A percentile compares a stretch with the other conserved stretches of the same genome.
Evolutionary conservation across 2,113 vertebrate genomes (phyloP).

Genomic region (Hemiprocne comata): DNA sequence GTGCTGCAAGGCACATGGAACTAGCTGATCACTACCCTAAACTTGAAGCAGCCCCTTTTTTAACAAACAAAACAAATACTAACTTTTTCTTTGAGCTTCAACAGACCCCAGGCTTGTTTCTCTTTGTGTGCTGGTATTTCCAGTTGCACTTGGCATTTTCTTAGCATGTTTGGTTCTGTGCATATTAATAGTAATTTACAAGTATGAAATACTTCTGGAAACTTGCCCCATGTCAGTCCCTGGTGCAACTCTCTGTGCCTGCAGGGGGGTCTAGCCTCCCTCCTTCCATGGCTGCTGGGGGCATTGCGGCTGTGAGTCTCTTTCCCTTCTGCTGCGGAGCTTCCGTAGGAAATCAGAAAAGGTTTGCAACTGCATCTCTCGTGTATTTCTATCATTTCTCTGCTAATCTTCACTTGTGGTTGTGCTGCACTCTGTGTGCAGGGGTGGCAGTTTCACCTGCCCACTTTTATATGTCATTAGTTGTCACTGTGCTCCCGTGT

Average conservation of each 20-base stretch:
- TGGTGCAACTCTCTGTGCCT: background rate
- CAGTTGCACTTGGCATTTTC: background rate
- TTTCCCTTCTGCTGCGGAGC: background rate
- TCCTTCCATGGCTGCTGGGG: background rate
- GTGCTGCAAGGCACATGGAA: background rate
- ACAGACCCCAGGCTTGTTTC: background rate
- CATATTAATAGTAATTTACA: background rate
- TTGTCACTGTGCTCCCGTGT: background rate
- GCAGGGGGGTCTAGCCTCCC: background rate
- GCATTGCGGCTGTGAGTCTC: background rate
- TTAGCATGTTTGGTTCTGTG: background rate
- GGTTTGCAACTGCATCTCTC: fast-evolving
- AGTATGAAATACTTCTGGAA: background rate
- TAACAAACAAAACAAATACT: background rate
- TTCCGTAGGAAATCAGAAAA: background rate
- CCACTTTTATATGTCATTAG: slow-evolving; percentile 5
- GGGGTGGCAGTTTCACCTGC: background rate
- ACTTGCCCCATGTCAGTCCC: background rate
- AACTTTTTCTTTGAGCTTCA: background rate
- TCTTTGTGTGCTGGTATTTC: background rate
- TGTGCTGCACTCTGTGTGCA: background rate
- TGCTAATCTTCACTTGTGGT: background rate
- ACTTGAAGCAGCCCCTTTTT: background rate
- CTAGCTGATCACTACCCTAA: background rate
- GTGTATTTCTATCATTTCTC: background rate